A percentile compares a stretch with the other conserved stretches of the same genome.
phyloP scores from a whole-genome alignment of 1,140 invertebrate genomes.

The Atta texana region DNA sequence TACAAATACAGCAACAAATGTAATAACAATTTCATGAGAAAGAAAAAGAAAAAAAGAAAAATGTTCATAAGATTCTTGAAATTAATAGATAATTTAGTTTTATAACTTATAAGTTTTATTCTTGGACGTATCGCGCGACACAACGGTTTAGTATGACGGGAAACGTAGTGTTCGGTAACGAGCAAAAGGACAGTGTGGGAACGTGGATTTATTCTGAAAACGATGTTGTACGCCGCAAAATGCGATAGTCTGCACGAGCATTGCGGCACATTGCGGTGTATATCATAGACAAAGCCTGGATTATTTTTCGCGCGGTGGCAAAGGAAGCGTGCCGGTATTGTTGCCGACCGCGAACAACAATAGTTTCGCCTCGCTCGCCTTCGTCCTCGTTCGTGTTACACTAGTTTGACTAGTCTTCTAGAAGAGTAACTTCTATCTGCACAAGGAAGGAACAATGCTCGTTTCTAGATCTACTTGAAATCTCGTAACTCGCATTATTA shows the following conservation, averaged over 20 bases:
- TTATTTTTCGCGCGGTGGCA: conserved; percentile 80
- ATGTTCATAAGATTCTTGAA: not conserved
- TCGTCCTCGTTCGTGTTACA: conserved; percentile 76
- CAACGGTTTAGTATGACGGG: conserved; percentile 45
- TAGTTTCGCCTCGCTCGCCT: conserved; percentile 68
- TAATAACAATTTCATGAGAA: not conserved
- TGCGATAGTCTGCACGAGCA: conserved; percentile 62
- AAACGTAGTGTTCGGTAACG: not conserved
- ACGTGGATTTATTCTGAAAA: conserved; percentile 46
- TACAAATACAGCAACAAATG: not conserved
- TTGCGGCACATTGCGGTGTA: conserved; percentile 66
- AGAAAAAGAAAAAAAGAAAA: not conserved
- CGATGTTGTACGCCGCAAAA: conserved; percentile 9
- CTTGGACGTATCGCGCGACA: not conserved
- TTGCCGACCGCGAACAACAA: conserved; percentile 70
- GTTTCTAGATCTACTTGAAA: conserved; percentile 12
- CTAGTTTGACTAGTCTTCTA: conserved; percentile 77
- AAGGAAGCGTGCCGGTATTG: conserved; percentile 76
- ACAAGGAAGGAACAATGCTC: conserved; percentile 34
- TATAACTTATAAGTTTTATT: conserved; percentile 4
- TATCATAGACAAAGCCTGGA: conserved; percentile 78
- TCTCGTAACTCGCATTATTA: not conserved
- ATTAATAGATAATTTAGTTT: not conserved
- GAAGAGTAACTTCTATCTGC: conserved; percentile 59
- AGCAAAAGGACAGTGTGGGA: conserved; percentile 52